These are phyloP conservation scores for Aethina tumida DNA, from an alignment of 1,140 invertebrate species.

Conservation along the genomic window DNA sequence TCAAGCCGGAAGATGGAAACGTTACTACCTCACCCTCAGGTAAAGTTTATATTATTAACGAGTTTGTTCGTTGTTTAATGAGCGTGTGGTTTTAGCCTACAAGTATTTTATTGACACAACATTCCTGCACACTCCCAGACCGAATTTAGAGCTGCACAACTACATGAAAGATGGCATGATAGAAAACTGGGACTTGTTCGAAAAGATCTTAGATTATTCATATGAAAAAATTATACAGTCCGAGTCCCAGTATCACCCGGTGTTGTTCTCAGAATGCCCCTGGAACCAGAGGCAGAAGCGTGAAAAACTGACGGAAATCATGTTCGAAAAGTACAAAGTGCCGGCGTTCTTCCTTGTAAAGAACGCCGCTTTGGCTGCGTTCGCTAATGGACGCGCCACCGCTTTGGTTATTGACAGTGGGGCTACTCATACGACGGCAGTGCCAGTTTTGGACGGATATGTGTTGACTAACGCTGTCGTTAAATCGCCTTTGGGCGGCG, in stretches of 20 bases:
- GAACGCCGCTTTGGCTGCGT: slow-evolving; percentile 88
- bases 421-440: slow-evolving; percentile 87
- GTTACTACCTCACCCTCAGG: slow-evolving; percentile 42
- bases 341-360: slow-evolving; percentile 93
- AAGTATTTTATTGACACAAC: slow-evolving; percentile 82
- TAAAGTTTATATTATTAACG: slow-evolving; percentile 10
- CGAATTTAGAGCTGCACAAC: slow-evolving; percentile 72
- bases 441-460: slow-evolving; percentile 86
- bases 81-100: slow-evolving; percentile 34
- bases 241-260: slow-evolving; percentile 80
- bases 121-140: slow-evolving; percentile 79
- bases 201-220: slow-evolving; percentile 81
- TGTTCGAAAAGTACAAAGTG: slow-evolving; percentile 95
- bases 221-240: slow-evolving; percentile 79
- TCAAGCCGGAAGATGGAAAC: slow-evolving; percentile 42
- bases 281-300: slow-evolving; percentile 83
- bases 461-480: slow-evolving; percentile 84
- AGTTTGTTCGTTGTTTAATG: slow-evolving; percentile 2
- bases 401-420: slow-evolving; percentile 89
- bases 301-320: slow-evolving; percentile 84
- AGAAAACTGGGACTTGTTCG: slow-evolving; percentile 95
- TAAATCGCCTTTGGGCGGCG: slow-evolving; percentile 74
- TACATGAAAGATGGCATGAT: slow-evolving; percentile 93
- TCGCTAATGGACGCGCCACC: slow-evolving; percentile 86
- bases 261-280: slow-evolving; percentile 87